These are phyloP conservation scores for Rhabdornis inornatus DNA, from an alignment of 2,113 vertebrate species.

Conservation along the genomic window DNA sequence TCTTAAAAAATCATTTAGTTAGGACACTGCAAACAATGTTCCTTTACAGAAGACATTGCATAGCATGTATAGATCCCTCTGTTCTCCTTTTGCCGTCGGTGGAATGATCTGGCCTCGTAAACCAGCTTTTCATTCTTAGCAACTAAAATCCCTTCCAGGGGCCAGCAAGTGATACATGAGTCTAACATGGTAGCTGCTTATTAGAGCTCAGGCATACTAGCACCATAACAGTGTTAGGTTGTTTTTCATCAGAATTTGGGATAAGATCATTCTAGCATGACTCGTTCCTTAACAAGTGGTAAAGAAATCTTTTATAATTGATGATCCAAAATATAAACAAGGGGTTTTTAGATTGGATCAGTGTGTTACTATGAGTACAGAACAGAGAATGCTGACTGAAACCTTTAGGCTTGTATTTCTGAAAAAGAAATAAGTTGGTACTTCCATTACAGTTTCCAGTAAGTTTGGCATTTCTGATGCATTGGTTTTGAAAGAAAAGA, in stretches of 20 bases:
- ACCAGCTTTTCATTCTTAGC: background rate
- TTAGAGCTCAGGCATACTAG: background rate
- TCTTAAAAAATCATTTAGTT: background rate
- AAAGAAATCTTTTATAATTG: background rate
- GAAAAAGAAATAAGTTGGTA: background rate
- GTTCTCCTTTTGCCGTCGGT: background rate
- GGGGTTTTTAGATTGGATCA: background rate
- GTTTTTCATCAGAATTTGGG: background rate
- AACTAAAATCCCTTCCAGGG: background rate
- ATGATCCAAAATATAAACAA: background rate
- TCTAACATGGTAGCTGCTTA: background rate
- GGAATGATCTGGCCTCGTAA: fast-evolving
- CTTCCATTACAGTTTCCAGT: background rate
- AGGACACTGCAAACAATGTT: background rate
- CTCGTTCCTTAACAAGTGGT: background rate
- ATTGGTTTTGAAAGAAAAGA: background rate
- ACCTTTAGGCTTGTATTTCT: background rate
- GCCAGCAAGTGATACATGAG: background rate
- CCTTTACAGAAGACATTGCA: background rate
- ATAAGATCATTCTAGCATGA: background rate
- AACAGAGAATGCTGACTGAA: background rate
- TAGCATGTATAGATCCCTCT: background rate
- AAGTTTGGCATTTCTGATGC: background rate
- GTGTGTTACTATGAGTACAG: background rate
- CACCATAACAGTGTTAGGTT: fast-evolving